phyloP scores from a whole-genome alignment of 2,888 invertebrate species.

The Pharmacophagus antenor region DNA sequence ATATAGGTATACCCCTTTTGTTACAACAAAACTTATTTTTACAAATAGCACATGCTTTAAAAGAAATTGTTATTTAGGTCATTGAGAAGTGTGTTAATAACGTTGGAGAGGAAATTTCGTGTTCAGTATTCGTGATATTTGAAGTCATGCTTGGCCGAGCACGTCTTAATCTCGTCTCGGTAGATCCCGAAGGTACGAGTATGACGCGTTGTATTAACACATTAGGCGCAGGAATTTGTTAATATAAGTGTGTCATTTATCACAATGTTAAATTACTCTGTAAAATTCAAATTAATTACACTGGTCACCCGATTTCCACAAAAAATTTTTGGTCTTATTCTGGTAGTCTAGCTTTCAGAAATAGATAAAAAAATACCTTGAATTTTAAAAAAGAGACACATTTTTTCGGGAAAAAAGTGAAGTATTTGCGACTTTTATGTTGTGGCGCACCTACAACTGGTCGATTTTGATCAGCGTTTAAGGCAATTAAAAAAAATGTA shows the following conservation, averaged over 20 bases:
- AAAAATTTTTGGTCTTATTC: too few relatives aligned
- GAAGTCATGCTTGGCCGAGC: conserved; percentile 15
- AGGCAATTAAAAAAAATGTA: neutral
- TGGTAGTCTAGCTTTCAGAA: neutral
- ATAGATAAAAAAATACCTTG: neutral
- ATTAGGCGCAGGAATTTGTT: neutral
- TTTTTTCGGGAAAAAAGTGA: neutral
- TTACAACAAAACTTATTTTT: neutral
- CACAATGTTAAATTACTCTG: neutral
- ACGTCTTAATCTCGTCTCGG: conserved; percentile 8
- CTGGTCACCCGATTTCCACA: too few relatives aligned
- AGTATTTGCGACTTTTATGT: neutral
- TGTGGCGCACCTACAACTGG: neutral
- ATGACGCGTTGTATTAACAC: too few relatives aligned
- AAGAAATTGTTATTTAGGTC: too few relatives aligned
- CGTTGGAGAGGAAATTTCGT: neutral
- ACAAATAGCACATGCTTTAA: neutral
- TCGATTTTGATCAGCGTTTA: neutral
- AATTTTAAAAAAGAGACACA: neutral
- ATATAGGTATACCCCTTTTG: neutral
- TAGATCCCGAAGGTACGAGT: conserved; percentile 8
- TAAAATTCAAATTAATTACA: neutral
- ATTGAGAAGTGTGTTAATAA: neutral
- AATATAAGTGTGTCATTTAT: neutral
- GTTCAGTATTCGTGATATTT: conserved; percentile 13